phyloP scores from a whole-genome alignment of 2,797 vertebrate species.

The Trichosurus vulpecula region DNA sequence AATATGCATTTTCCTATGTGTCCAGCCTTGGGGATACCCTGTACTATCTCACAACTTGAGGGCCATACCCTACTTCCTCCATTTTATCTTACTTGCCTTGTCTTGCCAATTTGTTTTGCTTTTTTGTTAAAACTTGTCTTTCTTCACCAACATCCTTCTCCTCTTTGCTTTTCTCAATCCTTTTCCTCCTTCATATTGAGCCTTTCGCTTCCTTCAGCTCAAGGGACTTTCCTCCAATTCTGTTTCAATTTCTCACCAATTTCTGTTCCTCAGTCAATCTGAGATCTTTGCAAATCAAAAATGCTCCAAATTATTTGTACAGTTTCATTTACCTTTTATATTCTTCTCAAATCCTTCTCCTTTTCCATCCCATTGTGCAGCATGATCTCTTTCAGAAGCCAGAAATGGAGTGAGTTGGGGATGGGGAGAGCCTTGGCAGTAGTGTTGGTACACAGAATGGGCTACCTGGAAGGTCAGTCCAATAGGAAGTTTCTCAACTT shows the following conservation, averaged over 20 bases:
- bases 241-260: neutral
- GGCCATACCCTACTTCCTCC: neutral
- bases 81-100: neutral
- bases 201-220: neutral
- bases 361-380: neutral
- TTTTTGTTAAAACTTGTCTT: neutral
- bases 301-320: neutral
- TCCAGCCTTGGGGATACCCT: too few species aligned
- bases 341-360: neutral
- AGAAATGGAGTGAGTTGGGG: neutral
- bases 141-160: neutral
- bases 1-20: too few species aligned
- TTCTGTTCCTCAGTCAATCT: neutral
- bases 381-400: neutral
- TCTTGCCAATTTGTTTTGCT: neutral
- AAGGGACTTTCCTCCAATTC: neutral
- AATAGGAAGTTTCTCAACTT: neutral
- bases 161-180: neutral
- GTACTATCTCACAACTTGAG: neutral
- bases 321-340: neutral
- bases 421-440: neutral
- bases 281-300: neutral
- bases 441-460: neutral
- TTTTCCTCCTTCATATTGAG: neutral
- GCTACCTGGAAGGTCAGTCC: neutral